A percentile compares a stretch with the other conserved stretches of the same genome.
Evolutionary conservation across 2,888 invertebrate species (phyloP).

Genomic region (Chrysopilus asiliformis): DNA sequence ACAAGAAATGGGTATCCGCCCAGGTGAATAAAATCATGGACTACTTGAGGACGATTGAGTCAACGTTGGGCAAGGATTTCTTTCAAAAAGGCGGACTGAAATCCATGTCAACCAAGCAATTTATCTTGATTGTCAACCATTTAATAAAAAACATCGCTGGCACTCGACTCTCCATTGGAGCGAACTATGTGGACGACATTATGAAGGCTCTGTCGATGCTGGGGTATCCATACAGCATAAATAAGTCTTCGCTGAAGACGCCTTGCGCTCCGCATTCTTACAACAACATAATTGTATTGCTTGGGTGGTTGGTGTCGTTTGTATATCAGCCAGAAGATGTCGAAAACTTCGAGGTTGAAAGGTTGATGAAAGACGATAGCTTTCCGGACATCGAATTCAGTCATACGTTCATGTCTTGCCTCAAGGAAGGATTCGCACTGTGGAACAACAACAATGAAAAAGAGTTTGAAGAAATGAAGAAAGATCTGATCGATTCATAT

Average conservation of each 20-base stretch:
- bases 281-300: constrained; percentile 27
- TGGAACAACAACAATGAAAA: constrained; percentile 18
- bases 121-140: constrained; percentile 26
- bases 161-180: constrained; percentile 22
- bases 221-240: constrained; percentile 29
- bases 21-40: constrained; percentile 24
- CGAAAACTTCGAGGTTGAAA: constrained; percentile 10
- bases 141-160: constrained; percentile 27
- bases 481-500: constrained; percentile 20
- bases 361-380: constrained; percentile 11
- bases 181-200: constrained; percentile 29
- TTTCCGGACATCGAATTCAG: constrained; percentile 23
- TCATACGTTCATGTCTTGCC: constrained; percentile 17
- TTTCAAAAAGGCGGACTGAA: constrained; percentile 22
- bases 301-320: constrained; percentile 29
- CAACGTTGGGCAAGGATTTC: constrained; percentile 20
- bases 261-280: constrained; percentile 32
- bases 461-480: constrained; percentile 22
- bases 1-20: constrained; percentile 29
- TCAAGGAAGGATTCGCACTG: constrained; percentile 22
- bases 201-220: constrained; percentile 25
- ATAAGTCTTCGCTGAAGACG: constrained; percentile 33
- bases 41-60: constrained; percentile 19
- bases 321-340: constrained; percentile 16
- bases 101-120: constrained; percentile 33